Conservation (phyloP, 2,888 invertebrate genomes). For the Drosophila setosimentum region DNA sequence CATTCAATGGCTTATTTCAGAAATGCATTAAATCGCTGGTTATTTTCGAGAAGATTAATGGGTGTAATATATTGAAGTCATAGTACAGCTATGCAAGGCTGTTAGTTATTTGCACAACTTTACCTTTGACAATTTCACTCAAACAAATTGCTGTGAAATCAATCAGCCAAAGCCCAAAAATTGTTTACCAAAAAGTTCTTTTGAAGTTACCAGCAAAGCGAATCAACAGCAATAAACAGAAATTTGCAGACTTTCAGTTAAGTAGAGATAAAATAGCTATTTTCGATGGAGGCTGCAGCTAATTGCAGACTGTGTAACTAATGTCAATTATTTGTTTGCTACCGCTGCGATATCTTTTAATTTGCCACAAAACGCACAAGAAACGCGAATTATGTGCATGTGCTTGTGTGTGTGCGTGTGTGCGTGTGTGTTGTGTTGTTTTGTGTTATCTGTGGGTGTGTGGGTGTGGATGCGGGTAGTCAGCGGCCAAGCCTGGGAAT, state of each 20-base stretch:
- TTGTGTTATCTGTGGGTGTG: no score
- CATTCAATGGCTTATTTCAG: conserved; percentile 5
- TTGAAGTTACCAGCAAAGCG: conserved; percentile 4
- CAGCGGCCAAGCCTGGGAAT: conserved; percentile 78
- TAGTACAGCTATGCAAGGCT: conserved; percentile 29
- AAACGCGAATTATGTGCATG: conserved; percentile 42
- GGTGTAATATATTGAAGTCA: conserved; percentile 16
- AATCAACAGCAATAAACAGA: conserved; percentile 6
- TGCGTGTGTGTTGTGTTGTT: conserved; percentile 12
- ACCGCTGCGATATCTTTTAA: conserved; percentile 71
- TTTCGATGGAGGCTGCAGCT: conserved; percentile 37
- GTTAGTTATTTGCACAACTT: conserved; percentile 14
- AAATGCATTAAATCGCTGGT: conserved; percentile 8
- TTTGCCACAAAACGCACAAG: conserved; percentile 77
- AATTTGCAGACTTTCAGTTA: conserved; percentile 41
- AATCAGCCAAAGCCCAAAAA: conserved; percentile 52
- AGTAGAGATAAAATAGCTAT: conserved; percentile 12
- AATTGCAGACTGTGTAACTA: conserved; percentile 62
- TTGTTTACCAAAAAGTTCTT: conserved; percentile 15
- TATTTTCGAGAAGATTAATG: conserved; percentile 23
- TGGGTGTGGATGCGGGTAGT: conserved; percentile 51
- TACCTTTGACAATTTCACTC: conserved; percentile 37
- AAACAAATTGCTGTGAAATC: conserved; percentile 59
- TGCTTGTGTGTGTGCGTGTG: conserved; percentile 8
- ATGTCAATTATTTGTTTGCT: conserved; percentile 32